Percentiles rank a stretch among this genome's conserved stretches.
These are phyloP conservation scores for Trematocara variabile DNA, from an alignment of 2,113 vertebrate species.

Conservation along the genomic window DNA sequence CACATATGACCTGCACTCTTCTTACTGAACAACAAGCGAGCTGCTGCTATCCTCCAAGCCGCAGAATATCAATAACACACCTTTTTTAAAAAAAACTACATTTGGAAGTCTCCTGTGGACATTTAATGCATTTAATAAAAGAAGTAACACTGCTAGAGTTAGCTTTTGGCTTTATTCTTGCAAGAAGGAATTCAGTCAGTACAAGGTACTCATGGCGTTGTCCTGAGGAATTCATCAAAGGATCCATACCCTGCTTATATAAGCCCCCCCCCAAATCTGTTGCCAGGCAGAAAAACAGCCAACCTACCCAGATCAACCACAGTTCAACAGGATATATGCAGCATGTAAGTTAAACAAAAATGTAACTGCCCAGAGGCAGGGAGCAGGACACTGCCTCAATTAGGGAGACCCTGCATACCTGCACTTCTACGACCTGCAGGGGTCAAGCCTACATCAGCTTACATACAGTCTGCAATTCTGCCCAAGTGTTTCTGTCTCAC, in stretches of 20 bases:
- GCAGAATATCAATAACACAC: background rate
- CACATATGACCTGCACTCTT: background rate
- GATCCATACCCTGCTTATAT: background rate
- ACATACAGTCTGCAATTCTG: background rate
- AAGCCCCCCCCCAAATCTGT: background rate
- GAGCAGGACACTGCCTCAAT: background rate
- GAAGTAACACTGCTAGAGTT: background rate
- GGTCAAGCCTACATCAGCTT: background rate
- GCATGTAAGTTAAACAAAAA: background rate
- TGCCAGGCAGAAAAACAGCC: background rate
- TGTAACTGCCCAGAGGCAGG: background rate
- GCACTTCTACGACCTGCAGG: background rate
- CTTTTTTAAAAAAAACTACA: background rate
- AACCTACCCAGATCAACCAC: background rate
- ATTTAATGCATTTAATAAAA: background rate
- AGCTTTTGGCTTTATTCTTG: background rate
- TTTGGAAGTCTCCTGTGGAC: background rate
- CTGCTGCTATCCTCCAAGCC: background rate
- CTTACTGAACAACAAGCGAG: background rate
- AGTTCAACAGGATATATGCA: background rate
- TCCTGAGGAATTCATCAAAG: background rate
- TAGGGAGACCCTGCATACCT: background rate
- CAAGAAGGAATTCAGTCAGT: background rate
- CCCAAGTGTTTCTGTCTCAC: conserved; percentile 72
- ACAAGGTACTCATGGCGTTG: background rate